Percentiles rank a stretch among this genome's conserved stretches.
Evolutionary conservation across 2,113 vertebrate species (phyloP).

Genomic region (Tor tambroides): DNA sequence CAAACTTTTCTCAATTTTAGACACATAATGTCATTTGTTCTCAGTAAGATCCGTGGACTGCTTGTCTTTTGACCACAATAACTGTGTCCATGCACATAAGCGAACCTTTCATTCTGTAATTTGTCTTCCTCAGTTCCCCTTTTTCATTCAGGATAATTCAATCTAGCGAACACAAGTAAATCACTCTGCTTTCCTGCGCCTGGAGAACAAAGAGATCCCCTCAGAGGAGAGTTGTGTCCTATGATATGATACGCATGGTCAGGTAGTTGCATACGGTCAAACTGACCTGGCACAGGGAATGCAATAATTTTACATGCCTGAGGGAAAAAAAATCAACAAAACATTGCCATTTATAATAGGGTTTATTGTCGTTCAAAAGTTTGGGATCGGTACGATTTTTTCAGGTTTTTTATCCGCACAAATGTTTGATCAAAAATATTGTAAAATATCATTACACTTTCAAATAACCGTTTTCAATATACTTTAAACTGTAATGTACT

Average conservation of each 20-base stretch:
- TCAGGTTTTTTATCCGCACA: neutral
- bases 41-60: neutral
- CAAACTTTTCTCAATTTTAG: conserved; percentile 13
- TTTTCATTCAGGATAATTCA: conserved; percentile 46
- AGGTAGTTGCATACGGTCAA: conserved; percentile 4
- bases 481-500: neutral
- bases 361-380: neutral
- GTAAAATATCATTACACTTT: neutral
- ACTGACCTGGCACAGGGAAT: neutral
- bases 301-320: neutral
- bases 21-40: conserved; percentile 36
- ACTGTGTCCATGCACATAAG: conserved; percentile 34
- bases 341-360: neutral
- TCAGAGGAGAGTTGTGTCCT: conserved; percentile 9
- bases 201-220: conserved; percentile 30
- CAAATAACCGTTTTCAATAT: neutral
- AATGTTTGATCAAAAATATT: neutral
- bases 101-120: conserved; percentile 20
- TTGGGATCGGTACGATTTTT: neutral
- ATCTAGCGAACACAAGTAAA: conserved; percentile 53
- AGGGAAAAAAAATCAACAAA: neutral
- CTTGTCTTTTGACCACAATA: conserved; percentile 28
- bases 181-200: conserved; percentile 30
- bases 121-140: neutral
- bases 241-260: conserved; percentile 27